Evolutionary conservation across 2,888 invertebrate genomes (phyloP).

Genomic region (Perithous albicinctus): DNA sequence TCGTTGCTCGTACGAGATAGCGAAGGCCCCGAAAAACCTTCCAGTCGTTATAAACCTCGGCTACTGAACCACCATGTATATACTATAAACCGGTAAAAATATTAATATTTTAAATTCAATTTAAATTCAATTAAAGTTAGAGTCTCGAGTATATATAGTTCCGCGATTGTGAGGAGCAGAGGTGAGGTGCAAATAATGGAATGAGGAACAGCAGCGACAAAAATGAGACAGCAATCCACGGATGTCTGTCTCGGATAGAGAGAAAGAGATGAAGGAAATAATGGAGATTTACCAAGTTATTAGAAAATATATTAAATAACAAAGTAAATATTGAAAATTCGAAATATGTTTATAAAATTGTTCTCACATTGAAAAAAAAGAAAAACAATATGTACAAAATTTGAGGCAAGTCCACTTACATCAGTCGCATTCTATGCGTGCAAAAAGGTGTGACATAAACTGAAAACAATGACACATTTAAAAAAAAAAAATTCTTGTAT

Average conservation of each 20-base stretch:
- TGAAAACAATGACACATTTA: too few relatives aligned
- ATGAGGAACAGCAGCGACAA: constrained; percentile 16
- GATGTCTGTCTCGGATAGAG: constrained; percentile 13
- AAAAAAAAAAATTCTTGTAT: too few relatives aligned
- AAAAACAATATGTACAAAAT: too few relatives aligned
- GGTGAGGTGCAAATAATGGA: constrained; percentile 23
- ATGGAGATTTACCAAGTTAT: neutral
- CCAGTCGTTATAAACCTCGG: constrained; percentile 66
- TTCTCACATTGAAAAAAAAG: too few relatives aligned
- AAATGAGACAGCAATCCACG: neutral
- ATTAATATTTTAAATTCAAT: constrained; percentile 83
- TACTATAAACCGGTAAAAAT: constrained; percentile 70
- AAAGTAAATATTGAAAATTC: neutral
- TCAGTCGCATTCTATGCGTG: too few relatives aligned
- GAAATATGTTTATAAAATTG: neutral
- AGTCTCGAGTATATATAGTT: constrained; percentile 60
- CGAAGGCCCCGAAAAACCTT: constrained; percentile 45
- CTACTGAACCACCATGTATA: constrained; percentile 59
- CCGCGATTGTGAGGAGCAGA: constrained; percentile 51
- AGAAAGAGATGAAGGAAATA: neutral
- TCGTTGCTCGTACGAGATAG: constrained; percentile 63
- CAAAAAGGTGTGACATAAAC: too few relatives aligned
- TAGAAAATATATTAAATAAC: neutral
- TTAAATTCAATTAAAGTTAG: constrained; percentile 82
- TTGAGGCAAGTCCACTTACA: too few relatives aligned